Evolutionary conservation across 92 coral and sea anemone genomes (phyloP), one percentile per base, ranked within the genome.

Genomic region (Actinernus sp.): DNA sequence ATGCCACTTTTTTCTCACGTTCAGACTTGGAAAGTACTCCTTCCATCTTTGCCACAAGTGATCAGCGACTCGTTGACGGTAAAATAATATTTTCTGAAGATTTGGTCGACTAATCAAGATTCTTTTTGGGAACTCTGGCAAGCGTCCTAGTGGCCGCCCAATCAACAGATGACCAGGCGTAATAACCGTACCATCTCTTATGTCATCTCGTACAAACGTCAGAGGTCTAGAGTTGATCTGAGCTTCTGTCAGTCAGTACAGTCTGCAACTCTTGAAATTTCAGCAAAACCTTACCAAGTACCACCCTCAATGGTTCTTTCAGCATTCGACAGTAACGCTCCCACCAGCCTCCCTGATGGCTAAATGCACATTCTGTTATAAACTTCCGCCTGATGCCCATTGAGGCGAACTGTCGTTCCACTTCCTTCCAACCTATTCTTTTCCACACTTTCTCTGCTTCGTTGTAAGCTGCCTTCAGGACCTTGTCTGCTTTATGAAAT

Each of bases 321-420:
- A 65, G 30, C 46, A 31, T 26, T 24, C 43, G 55, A 48, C 73
- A n/a, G n/a, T n/a, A n/a, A n/a, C n/a, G n/a, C n/a, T n/a, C n/a
- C n/a, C n/a, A n/a, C n/a, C n/a, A n/a, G 19, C 51, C 51, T 45
- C 51, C 51, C 19, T 45, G 18, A 16, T 45, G 51, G 14, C 54
- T 34, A n/a, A n/a, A n/a, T 32, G 47, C 40, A 18, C 74, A 3
- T 56, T 70, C 77, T 25, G 77, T 70, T 1, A 55, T 70, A 20
- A 70, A 70, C 32, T 58, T 71, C 78, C 78, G 58, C 31, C 23
- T 57, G 6, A 71, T 71, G 22, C 78, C 56, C 44, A 29, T 48
- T 21, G 60, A n/a, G 58, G 74, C 63, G 3, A 33, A 47, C 39
- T n/a, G 14, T 11, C 50, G 56, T 40, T 67, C 49, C 0, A 65